phyloP scores from a whole-genome alignment of 2,797 vertebrate genomes.

The Labeo calbasu region DNA sequence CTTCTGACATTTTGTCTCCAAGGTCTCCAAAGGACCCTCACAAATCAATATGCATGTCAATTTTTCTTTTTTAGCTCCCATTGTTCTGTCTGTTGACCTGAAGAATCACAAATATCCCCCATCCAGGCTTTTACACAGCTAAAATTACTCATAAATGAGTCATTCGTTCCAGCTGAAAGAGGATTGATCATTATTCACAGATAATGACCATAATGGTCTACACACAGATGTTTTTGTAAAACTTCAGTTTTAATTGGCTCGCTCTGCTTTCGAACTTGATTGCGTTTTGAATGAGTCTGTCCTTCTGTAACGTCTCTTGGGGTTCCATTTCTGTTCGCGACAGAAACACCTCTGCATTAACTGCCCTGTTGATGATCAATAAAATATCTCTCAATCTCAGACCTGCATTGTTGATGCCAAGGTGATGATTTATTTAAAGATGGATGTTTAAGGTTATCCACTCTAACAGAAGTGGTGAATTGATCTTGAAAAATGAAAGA shows the following conservation, averaged over 20 bases:
- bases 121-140: conserved; percentile 41
- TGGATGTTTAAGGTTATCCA: conserved; percentile 41
- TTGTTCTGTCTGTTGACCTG: conserved; percentile 50
- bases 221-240: conserved; percentile 44
- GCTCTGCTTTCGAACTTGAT: conserved; percentile 46
- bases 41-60: conserved; percentile 39
- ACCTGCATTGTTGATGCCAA: conserved; percentile 16
- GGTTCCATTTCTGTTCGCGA: conserved; percentile 6
- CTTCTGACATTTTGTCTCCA: conserved; percentile 60
- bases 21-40: conserved; percentile 38
- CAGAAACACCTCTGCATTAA: not conserved
- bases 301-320: not conserved
- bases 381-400: not conserved
- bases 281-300: conserved; percentile 15
- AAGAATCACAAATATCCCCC: conserved; percentile 39
- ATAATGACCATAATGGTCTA: conserved; percentile 60
- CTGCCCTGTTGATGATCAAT: not conserved
- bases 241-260: conserved; percentile 56
- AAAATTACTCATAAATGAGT: conserved; percentile 48
- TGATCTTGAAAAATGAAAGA: conserved; percentile 10
- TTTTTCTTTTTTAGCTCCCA: conserved; percentile 39
- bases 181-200: conserved; percentile 52
- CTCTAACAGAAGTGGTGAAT: not conserved
- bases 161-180: conserved; percentile 26
- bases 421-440: conserved; percentile 42